Base-by-base conservation (phyloP, 2,888 invertebrate genomes). In the Drosophila glabriapex region DNA sequence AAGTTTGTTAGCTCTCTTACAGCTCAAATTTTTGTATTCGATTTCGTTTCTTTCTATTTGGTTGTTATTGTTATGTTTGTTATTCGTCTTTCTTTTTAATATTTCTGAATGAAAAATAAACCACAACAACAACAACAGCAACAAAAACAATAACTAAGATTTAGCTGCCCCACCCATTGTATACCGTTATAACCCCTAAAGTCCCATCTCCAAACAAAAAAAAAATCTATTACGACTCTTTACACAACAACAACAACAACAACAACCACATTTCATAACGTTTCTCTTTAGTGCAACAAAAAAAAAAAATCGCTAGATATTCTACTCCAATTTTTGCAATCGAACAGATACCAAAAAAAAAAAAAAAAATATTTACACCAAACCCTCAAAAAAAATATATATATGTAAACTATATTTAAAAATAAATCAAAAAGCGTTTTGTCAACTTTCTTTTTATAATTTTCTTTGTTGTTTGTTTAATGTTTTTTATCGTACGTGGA, bases 401-500 rank as follows among this genome's bases (percentile, higher is more conserved):
- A 60, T 46, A 66, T 46, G 46, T 46, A 56, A 71, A 73, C 72
- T 78, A 67, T 65, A 73, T 78, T 53, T 76, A 78, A 81, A 83
- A 78, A 78, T 73, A 82, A 87, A 83, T 64, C 67, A 85, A 85
- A 80, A 83, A 76, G 73, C 75, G 83, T 80, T 80, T 78, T 76
- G 75, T 80, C 78, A 78, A 83, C 74, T 88, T 88, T 85, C 83
- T 82, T 89, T 82, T 83, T 85, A 83, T 84, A 80, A 85, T 86
- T 87, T 87, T 90, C 82, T 88, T 91, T 89, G 85, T 88, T 87
- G 89, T 86, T 89, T 85, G 79, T 84, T 90, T 84, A 85, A 85
- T 90, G 80, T 90, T 82, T 85, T 85, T 82, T 89, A 78, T 88
- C 91, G 90, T 90, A 91, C 91, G 93, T 93, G 93, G 92, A 93